Evolutionary conservation across 2,888 invertebrate species (phyloP), one percentile per base, ranked within the genome.

Genomic region (Tenodera sinensis): DNA sequence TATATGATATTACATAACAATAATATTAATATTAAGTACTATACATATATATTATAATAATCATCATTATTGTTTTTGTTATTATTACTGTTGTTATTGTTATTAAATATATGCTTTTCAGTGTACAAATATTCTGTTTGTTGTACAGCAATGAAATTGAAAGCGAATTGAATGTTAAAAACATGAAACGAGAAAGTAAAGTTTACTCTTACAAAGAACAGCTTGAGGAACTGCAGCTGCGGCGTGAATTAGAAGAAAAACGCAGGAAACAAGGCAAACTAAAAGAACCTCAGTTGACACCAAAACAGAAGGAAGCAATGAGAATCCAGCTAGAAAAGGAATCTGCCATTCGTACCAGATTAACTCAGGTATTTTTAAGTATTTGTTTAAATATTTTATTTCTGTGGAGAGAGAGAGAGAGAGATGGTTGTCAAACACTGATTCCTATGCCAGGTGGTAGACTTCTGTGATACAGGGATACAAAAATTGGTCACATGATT

Each of bases 171-270:
- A 94, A 93, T 90, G 93, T 93, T 87, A 96, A 96, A 94, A 98
- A 99, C 92, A 95, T 99, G 93, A 98, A 98, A 93, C 95, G 99
- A 27, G 99, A 99, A 93, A 99, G 98, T 93, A 99, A 99, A 93
- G 97, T 97, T 2, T 99, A 99, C 93, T 98, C 98, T 90, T 99
- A 98, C 93, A 98, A 98, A 92, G 99, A 99, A 90, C 99, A 99
- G 93, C 95, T 98, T 92, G 99, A 99, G 92, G 99, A 99, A 93
- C 93, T 98, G 91, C 98, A 99, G 92, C 94, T 99, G 88, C 95
- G 97, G n/a, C 96, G 98, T 90, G 99, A 99, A 93, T 94, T 99
- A 28, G 98, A 98, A 91, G 98, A 98, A 91, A 98, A 98, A 93
- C 96, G 96, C 88, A 95, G 96, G 47, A 95, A 95, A 90, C 97